Conservation (phyloP, 2,888 invertebrate genomes). For the Mycogona germanica region DNA sequence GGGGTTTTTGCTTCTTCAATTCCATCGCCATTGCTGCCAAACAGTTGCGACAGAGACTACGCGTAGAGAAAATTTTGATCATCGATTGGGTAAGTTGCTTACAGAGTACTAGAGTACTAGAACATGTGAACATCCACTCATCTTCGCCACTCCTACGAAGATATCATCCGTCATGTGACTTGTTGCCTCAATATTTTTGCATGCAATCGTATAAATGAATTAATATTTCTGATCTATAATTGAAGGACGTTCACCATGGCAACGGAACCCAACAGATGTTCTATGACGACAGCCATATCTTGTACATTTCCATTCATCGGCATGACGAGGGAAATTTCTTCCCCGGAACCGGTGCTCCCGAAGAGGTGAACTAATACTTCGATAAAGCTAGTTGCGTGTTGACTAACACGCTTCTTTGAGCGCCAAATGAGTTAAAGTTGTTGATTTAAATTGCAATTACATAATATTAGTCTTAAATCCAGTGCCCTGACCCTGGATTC, state of each 20-base stretch:
- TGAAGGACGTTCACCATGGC: slow-evolving; percentile 91
- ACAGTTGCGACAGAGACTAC: slow-evolving; percentile 67
- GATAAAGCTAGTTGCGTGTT: not conserved
- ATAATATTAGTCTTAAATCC: too few relatives aligned
- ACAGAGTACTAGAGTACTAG: slow-evolving; percentile 1
- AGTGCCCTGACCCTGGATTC: too few relatives aligned
- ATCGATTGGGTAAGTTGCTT: slow-evolving; percentile 77
- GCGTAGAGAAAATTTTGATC: slow-evolving; percentile 79
- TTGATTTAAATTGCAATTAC: not conserved
- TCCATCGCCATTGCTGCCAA: slow-evolving; percentile 91
- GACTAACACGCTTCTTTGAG: not conserved
- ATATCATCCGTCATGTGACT: not conserved
- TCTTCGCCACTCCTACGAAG: not conserved
- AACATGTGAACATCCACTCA: too few relatives aligned
- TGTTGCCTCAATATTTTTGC: not conserved
- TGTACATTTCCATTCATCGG: slow-evolving; percentile 95
- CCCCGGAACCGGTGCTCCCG: slow-evolving; percentile 95
- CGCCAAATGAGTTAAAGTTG: not conserved
- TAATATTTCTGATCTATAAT: slow-evolving; percentile 4
- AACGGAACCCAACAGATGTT: slow-evolving; percentile 98
- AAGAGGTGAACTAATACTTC: slow-evolving; percentile 46
- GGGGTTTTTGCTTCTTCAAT: slow-evolving; percentile 98
- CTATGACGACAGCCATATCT: slow-evolving; percentile 84
- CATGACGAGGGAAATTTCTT: slow-evolving; percentile 99
- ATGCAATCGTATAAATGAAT: not conserved